A percentile compares a stretch with the other conserved stretches of the same genome.
phyloP scores from a whole-genome alignment of 2,888 invertebrate species.

The Ophioninae sp. region DNA sequence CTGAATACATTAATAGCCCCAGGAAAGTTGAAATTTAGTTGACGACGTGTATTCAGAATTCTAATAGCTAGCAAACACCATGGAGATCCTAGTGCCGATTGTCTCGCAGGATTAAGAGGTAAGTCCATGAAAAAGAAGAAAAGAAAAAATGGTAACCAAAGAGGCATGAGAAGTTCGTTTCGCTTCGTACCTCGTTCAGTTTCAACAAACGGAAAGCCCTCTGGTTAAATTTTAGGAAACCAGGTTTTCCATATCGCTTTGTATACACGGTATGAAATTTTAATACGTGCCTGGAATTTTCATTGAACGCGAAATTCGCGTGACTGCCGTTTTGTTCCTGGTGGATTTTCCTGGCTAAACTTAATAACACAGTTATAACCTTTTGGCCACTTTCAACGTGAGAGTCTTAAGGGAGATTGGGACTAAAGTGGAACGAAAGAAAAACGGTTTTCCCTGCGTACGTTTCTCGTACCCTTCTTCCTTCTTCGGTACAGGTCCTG shows the following conservation, averaged over 20 bases:
- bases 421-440: constrained; percentile 1
- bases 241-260: constrained; percentile 47
- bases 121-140: constrained; percentile 8
- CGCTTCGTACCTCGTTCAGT: constrained; percentile 50
- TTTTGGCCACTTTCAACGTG: constrained; percentile 15
- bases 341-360: constrained; percentile 22
- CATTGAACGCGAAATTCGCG: constrained; percentile 56
- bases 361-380: constrained; percentile 15
- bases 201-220: constrained; percentile 49
- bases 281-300: constrained; percentile 77
- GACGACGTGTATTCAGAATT: constrained; percentile 57
- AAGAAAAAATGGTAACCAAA: constrained; percentile 46
- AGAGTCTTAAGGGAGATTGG: constrained; percentile 26
- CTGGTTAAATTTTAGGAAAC: constrained; percentile 26
- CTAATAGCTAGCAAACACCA: constrained; percentile 38
- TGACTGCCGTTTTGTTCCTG: constrained; percentile 59
- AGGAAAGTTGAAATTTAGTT: constrained; percentile 53
- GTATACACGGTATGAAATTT: constrained; percentile 74
- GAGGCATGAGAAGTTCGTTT: constrained; percentile 48
- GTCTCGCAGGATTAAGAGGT: constrained; percentile 55
- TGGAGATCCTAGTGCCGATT: constrained; percentile 45
- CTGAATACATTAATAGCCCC: constrained; percentile 55
- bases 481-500: constrained; percentile 73
- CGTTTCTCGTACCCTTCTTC: constrained; percentile 22
- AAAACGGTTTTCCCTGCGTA: constrained; percentile 20